phyloP scores from a whole-genome alignment of 1,140 invertebrate species.

The Zaprionus capensis region DNA sequence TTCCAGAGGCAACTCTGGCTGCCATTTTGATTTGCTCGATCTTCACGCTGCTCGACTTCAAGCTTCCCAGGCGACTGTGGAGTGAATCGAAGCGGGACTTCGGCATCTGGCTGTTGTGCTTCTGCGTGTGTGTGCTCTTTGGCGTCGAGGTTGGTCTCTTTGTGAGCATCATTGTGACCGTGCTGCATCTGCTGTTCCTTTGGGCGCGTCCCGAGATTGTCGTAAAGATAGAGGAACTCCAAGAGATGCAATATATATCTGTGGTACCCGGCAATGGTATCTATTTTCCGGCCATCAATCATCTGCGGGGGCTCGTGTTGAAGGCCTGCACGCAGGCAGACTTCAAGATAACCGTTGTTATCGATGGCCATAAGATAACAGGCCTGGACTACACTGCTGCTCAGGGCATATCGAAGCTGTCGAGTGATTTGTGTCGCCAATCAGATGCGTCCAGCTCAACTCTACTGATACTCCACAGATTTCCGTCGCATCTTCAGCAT shows the following conservation, averaged over 20 bases:
- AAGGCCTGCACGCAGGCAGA: slow-evolving; percentile 84
- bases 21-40: slow-evolving; percentile 88
- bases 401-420: slow-evolving; percentile 79
- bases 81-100: slow-evolving; percentile 88
- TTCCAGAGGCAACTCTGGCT: slow-evolving; percentile 91
- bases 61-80: slow-evolving; percentile 90
- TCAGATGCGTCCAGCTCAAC: slow-evolving; percentile 58
- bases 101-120: slow-evolving; percentile 90
- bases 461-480: slow-evolving; percentile 68
- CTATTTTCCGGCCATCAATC: slow-evolving; percentile 88
- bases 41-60: slow-evolving; percentile 86
- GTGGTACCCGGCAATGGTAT: slow-evolving; percentile 87
- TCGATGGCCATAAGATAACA: slow-evolving; percentile 87
- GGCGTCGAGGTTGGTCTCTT: slow-evolving; percentile 96
- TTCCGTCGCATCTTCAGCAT: slow-evolving; percentile 60
- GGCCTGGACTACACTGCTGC: slow-evolving; percentile 88
- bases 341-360: slow-evolving; percentile 85
- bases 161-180: slow-evolving; percentile 92
- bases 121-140: slow-evolving; percentile 90
- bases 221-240: slow-evolving; percentile 86
- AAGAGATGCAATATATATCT: slow-evolving; percentile 85
- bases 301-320: slow-evolving; percentile 85
- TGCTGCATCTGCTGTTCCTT: slow-evolving; percentile 92
- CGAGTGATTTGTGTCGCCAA: slow-evolving; percentile 65
- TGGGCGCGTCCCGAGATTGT: slow-evolving; percentile 91